phyloP scores from a whole-genome alignment of 2,797 vertebrate species.

The Poeciliopsis paucimaculata region DNA sequence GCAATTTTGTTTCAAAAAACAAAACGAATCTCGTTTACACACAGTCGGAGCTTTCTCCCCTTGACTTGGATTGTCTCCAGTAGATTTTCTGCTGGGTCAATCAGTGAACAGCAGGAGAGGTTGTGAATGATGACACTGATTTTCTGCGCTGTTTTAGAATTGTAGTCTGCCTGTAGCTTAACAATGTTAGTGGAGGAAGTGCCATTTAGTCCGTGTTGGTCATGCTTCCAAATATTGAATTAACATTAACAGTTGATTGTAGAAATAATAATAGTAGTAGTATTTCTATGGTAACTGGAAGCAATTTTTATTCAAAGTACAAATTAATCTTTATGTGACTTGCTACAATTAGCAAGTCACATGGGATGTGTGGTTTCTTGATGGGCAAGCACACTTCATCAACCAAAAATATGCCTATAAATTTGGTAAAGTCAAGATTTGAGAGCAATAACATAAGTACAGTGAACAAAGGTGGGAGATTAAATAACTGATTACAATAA shows the following conservation, averaged over 20 bases:
- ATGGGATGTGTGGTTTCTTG: not conserved
- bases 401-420: not conserved
- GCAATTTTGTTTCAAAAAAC: no score
- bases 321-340: not conserved
- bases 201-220: no score
- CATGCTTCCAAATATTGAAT: no score
- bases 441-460: not conserved
- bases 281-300: not conserved
- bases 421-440: not conserved
- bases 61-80: no score
- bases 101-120: no score
- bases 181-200: no score
- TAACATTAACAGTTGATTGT: not conserved
- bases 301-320: not conserved
- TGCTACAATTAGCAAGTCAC: not conserved
- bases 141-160: no score
- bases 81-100: no score
- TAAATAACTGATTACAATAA: not conserved
- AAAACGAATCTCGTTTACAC: no score
- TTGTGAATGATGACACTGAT: no score
- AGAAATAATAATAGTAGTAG: not conserved
- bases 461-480: not conserved
- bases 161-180: no score
- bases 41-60: no score
- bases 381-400: not conserved